These are phyloP conservation scores for Galendromus occidentalis DNA, from an alignment of 1,140 invertebrate species.

Conservation along the genomic window DNA sequence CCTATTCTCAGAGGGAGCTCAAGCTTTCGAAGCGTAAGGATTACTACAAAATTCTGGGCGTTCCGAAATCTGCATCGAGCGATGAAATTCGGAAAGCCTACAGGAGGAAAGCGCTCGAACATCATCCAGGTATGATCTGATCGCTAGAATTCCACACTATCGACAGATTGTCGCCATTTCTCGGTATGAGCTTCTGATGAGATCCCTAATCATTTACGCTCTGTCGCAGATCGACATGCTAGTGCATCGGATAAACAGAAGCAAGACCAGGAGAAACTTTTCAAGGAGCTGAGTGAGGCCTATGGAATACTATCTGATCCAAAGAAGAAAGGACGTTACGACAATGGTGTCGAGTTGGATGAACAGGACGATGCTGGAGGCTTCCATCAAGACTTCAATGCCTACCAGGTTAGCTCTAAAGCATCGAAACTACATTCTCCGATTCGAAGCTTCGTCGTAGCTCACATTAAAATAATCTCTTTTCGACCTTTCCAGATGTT, in stretches of 20 bases:
- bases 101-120: constrained; percentile 63
- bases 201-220: constrained; percentile 37
- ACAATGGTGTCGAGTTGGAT: constrained; percentile 17
- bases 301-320: constrained; percentile 34
- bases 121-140: constrained; percentile 44
- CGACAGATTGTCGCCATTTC: no score
- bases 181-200: no score
- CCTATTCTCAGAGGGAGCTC: neutral
- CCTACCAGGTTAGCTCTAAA: no score
- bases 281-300: constrained; percentile 37
- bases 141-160: neutral
- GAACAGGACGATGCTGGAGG: neutral
- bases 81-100: constrained; percentile 95
- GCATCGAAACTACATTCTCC: no score
- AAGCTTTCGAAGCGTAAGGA: constrained; percentile 39
- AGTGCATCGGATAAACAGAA: constrained; percentile 29
- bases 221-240: constrained; percentile 26
- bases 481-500: no score
- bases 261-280: constrained; percentile 34
- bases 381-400: no score
- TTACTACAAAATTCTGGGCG: constrained; percentile 35
- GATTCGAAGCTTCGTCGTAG: no score
- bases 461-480: no score
- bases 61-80: constrained; percentile 40
- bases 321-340: constrained; percentile 32